Conservation (phyloP, 1,140 invertebrate genomes). For the Heliconius eleuchia region DNA sequence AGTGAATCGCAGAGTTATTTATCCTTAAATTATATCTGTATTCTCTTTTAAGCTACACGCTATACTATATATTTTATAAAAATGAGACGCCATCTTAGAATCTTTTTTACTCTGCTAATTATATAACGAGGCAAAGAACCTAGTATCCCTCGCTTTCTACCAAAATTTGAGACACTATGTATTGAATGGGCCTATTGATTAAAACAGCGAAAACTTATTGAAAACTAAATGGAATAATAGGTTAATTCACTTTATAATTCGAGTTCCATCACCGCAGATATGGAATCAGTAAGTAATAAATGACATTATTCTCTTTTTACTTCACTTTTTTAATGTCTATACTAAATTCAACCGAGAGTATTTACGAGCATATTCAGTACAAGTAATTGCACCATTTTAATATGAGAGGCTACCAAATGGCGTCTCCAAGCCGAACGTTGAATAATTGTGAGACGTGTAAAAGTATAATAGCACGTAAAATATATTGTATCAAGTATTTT, state of each 20-base stretch:
- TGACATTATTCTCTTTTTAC: background rate
- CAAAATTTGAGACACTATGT: too few species aligned
- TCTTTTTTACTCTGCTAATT: too few species aligned
- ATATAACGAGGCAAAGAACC: too few species aligned
- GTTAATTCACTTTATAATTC: background rate
- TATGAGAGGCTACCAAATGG: constrained; percentile 5
- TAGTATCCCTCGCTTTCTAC: too few species aligned
- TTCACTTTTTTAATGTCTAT: background rate
- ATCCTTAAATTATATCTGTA: too few species aligned
- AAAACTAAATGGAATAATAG: too few species aligned
- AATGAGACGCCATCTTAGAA: too few species aligned
- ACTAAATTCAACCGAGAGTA: background rate
- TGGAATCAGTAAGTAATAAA: background rate
- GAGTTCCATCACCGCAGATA: background rate
- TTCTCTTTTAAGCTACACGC: too few species aligned
- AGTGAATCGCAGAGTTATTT: too few species aligned
- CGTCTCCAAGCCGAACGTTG: background rate
- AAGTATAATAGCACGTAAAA: constrained; percentile 21
- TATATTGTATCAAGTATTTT: background rate
- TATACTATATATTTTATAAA: too few species aligned
- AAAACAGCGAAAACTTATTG: too few species aligned
- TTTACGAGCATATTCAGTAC: constrained; percentile 1
- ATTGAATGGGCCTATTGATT: too few species aligned
- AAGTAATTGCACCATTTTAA: constrained; percentile 11
- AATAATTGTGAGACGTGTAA: constrained; percentile 3